Conservation (phyloP, 1,140 invertebrate genomes). For the Condylostylus longicornis region DNA sequence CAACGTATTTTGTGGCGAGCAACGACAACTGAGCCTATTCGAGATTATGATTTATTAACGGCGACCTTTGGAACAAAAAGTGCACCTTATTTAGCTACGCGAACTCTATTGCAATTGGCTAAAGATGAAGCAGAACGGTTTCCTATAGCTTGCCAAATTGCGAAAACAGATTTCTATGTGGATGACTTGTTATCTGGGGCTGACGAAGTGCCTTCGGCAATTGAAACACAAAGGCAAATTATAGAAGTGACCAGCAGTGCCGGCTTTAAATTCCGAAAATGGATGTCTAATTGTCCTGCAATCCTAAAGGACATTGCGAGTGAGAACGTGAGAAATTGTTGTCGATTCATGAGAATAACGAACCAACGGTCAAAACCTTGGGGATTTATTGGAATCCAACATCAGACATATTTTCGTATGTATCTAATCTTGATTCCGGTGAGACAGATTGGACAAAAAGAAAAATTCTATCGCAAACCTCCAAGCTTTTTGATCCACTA, state of each 20-base stretch:
- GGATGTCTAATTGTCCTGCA: constrained; percentile 9
- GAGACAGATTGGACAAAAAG: constrained; percentile 9
- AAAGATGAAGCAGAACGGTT: constrained; percentile 7
- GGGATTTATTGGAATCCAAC: constrained; percentile 13
- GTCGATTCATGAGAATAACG: constrained; percentile 5
- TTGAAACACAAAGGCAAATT: background rate
- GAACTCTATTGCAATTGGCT: constrained; percentile 14
- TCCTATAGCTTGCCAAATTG: constrained; percentile 5
- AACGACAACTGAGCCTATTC: constrained; percentile 8
- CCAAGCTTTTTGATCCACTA: constrained; percentile 12
- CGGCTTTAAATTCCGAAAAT: constrained; percentile 13
- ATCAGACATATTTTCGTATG: constrained; percentile 12
- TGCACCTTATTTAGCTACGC: constrained; percentile 16
- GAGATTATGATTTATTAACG: constrained; percentile 16
- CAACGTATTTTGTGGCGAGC: constrained; percentile 27
- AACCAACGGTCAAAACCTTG: constrained; percentile 12
- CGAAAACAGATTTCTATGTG: constrained; percentile 14
- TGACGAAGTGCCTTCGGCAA: background rate
- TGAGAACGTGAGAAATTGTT: constrained; percentile 2
- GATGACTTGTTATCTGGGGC: constrained; percentile 2
- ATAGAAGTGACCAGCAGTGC: background rate
- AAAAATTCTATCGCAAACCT: constrained; percentile 8
- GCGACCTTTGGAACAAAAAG: constrained; percentile 19
- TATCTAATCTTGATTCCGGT: constrained; percentile 2
- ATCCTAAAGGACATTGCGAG: constrained; percentile 3